phyloP scores from a whole-genome alignment of 2,888 invertebrate genomes.

The Acleris sparsana region DNA sequence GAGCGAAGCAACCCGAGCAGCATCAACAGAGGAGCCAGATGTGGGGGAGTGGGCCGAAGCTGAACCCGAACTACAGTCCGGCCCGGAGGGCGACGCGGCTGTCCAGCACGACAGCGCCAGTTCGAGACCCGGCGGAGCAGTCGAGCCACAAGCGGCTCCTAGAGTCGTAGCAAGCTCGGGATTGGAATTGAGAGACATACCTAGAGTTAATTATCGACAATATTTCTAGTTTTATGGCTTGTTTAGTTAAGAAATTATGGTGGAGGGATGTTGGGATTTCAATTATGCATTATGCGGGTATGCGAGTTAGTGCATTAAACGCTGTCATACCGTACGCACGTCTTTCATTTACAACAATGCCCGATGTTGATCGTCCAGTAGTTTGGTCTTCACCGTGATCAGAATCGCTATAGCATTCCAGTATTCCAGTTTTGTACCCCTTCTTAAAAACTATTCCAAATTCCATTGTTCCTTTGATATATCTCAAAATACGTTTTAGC shows the following conservation, averaged over 20 bases:
- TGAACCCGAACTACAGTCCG: not conserved
- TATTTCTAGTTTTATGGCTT: not conserved
- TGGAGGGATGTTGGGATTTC: not conserved
- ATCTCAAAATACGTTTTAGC: no score
- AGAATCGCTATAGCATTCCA: no score
- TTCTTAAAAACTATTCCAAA: no score
- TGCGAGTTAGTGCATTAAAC: no score
- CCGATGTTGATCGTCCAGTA: no score
- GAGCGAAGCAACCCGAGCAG: not conserved
- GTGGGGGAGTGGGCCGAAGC: not conserved
- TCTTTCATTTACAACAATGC: no score
- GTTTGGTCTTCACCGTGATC: no score
- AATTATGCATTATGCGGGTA: no score
- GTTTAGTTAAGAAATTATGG: not conserved
- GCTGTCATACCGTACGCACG: no score
- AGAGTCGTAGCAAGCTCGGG: not conserved
- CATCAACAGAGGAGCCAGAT: not conserved
- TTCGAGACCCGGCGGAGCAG: not conserved
- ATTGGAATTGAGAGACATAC: not conserved
- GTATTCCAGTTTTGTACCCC: no score
- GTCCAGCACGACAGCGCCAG: not conserved
- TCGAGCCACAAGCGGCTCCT: not conserved
- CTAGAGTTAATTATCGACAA: not conserved
- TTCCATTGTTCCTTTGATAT: no score
- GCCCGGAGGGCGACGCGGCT: not conserved